Conservation (phyloP, 2,888 invertebrate species). For the Thalpophila matura region DNA sequence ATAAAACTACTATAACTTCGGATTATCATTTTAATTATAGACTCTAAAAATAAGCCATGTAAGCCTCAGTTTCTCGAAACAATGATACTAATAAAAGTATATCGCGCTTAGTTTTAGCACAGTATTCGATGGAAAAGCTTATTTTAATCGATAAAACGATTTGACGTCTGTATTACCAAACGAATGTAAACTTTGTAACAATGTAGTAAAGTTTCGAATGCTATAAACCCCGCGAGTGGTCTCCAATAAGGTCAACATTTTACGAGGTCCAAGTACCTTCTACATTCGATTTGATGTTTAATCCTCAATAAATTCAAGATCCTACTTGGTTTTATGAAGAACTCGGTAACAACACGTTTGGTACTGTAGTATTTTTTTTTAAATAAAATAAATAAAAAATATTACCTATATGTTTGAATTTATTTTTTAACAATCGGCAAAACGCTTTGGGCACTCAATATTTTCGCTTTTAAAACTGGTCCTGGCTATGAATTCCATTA, state of each 20-base stretch:
- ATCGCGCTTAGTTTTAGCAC: conserved; percentile 10
- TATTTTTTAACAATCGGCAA: no score
- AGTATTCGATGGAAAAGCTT: conserved; percentile 21
- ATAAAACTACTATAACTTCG: neutral
- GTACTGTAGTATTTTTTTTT: no score
- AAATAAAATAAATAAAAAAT: no score
- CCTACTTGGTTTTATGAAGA: conserved; percentile 25
- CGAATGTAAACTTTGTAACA: conserved; percentile 2
- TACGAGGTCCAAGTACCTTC: conserved; percentile 27
- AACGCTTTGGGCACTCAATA: no score
- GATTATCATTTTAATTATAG: conserved; percentile 1
- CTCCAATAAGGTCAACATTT: conserved; percentile 54
- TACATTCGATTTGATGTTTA: conserved; percentile 60
- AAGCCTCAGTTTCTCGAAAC: neutral
- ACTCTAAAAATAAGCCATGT: neutral
- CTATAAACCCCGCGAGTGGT: neutral
- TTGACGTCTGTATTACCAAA: neutral
- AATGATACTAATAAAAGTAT: conserved; percentile 11
- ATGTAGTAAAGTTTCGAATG: conserved; percentile 1
- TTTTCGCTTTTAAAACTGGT: no score
- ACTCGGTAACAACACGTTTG: conserved; percentile 16
- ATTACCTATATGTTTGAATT: no score
- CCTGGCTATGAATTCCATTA: no score
- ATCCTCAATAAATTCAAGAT: conserved; percentile 60
- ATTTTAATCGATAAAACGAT: conserved; percentile 13